These are phyloP conservation scores for Oryzias javanicus DNA, from an alignment of 2,113 vertebrate species.

Conservation along the genomic window DNA sequence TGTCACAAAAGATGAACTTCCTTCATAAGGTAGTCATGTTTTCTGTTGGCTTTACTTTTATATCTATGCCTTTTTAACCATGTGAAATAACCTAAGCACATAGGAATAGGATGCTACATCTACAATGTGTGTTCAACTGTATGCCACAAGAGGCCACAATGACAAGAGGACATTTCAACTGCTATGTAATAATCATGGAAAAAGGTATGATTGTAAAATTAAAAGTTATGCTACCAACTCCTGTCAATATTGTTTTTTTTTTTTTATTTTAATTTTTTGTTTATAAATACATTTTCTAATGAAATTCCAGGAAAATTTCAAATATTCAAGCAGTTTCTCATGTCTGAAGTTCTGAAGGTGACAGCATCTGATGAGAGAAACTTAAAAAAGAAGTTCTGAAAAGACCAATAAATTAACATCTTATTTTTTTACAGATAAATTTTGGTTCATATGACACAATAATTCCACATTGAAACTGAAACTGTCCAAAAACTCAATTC, in stretches of 20 bases:
- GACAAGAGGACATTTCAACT: conserved; percentile 23
- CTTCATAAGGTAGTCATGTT: neutral
- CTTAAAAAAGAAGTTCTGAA: too few species aligned
- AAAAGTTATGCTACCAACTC: conserved; percentile 43
- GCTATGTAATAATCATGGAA: conserved; percentile 40
- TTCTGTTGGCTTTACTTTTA: conserved; percentile 6
- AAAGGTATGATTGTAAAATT: conserved; percentile 59
- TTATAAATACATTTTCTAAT: too few species aligned
- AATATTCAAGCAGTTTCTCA: too few species aligned
- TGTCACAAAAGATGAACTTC: too few species aligned
- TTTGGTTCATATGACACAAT: too few species aligned
- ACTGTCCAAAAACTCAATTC: too few species aligned
- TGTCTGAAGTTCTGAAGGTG: too few species aligned
- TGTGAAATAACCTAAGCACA: conserved; percentile 33
- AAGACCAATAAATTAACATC: too few species aligned
- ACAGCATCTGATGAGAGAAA: too few species aligned
- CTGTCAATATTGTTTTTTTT: conserved; percentile 11
- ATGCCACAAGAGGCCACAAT: conserved; percentile 24
- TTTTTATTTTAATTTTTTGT: neutral
- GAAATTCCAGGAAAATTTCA: too few species aligned
- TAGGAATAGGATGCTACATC: conserved; percentile 27
- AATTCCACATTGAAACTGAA: too few species aligned
- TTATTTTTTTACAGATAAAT: too few species aligned
- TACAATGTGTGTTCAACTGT: conserved; percentile 23
- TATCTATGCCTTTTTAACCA: conserved; percentile 29